Evolutionary conservation across 2,797 vertebrate species (phyloP).

Genomic region (Erethizon dorsatum): DNA sequence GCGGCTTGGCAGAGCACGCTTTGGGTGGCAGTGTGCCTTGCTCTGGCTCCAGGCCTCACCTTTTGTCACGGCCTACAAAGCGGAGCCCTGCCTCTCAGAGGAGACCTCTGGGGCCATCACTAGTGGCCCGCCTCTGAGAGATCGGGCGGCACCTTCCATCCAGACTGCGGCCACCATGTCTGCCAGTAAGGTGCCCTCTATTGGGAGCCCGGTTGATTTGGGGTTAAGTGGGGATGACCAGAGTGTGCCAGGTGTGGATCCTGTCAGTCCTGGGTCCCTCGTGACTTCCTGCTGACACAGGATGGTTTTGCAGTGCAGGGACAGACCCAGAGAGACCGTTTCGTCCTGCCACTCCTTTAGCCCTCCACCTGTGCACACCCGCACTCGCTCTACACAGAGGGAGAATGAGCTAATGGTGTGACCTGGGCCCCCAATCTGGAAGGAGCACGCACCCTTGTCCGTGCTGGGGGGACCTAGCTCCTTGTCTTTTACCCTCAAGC

Average conservation of each 20-base stretch:
- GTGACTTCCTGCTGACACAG: background rate
- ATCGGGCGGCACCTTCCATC: background rate
- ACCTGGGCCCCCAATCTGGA: background rate
- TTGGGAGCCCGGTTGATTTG: background rate
- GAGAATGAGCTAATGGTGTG: background rate
- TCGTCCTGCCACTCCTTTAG: background rate
- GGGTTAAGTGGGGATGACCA: background rate
- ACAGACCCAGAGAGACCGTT: background rate
- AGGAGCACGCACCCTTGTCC: background rate
- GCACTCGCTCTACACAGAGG: rapidly evolving
- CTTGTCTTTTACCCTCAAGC: background rate
- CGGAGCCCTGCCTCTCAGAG: background rate
- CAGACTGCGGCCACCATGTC: background rate
- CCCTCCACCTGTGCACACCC: background rate
- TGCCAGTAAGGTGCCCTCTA: background rate
- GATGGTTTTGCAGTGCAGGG: background rate
- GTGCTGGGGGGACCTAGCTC: rapidly evolving
- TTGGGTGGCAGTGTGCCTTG: background rate
- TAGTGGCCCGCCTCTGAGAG: background rate
- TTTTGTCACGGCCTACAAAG: background rate
- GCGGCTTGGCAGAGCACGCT: background rate
- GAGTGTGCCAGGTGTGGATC: background rate
- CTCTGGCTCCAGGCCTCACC: background rate
- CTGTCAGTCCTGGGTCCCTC: background rate
- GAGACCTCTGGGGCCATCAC: background rate